These are phyloP conservation scores for Heliconius hewitsoni DNA, from an alignment of 1,140 invertebrate species.

Conservation along the genomic window DNA sequence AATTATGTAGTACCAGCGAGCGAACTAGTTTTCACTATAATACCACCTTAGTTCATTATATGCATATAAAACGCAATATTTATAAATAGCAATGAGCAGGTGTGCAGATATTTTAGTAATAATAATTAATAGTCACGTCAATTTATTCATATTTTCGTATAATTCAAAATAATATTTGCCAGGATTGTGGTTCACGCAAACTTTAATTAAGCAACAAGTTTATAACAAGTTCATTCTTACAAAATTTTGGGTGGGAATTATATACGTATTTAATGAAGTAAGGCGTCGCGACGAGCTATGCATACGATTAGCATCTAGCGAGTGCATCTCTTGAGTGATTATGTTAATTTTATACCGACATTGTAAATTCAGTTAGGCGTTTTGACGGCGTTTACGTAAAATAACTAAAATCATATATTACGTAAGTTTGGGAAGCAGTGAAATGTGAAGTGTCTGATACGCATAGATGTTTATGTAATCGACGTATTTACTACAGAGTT, in stretches of 20 bases:
- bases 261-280: slow-evolving; percentile 47
- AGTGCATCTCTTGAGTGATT: slow-evolving; percentile 66
- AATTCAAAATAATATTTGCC: slow-evolving; percentile 18
- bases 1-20: too few species aligned
- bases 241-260: slow-evolving; percentile 42
- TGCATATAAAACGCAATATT: background rate
- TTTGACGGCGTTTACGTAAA: slow-evolving; percentile 46
- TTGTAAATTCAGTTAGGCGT: slow-evolving; percentile 52
- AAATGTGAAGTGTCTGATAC: slow-evolving; percentile 23
- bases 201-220: slow-evolving; percentile 39
- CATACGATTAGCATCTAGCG: slow-evolving; percentile 60
- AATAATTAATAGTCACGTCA: background rate
- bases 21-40: background rate
- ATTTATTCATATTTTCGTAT: background rate
- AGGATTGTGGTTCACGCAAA: slow-evolving; percentile 23
- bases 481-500: background rate
- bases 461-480: background rate
- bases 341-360: slow-evolving; percentile 63
- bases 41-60: background rate
- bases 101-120: background rate
- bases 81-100: slow-evolving; percentile 4
- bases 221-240: slow-evolving; percentile 42
- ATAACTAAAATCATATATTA: slow-evolving; percentile 31
- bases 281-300: slow-evolving; percentile 54
- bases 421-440: slow-evolving; percentile 35